Base-by-base conservation (phyloP, 2,888 invertebrate species). In the Amphipoea lucens region DNA sequence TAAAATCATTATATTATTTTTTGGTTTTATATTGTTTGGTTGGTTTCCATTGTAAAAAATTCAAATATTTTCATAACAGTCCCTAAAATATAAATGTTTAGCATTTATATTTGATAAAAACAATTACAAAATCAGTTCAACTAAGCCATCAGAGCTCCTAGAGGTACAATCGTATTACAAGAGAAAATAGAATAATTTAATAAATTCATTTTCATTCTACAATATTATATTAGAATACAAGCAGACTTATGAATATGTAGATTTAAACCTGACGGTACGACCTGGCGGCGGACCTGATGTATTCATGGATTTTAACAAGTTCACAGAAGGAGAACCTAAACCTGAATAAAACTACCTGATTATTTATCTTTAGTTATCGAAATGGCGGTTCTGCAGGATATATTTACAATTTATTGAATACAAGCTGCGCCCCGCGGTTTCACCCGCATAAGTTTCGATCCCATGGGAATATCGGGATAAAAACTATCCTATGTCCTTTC, bases 161-260 rank as follows among this genome's bases (percentile, higher is more conserved):
- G 6, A 20, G 36, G 29, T 60, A 51, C 73, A 67, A 67, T 74
- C 17, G 48, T 69, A 62, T 72, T 63, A 68, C 36, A 42, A 76
- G 23, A 68, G 54, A 72, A 79, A 57, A 83, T 83, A n/a, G 3
- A 77, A 76, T 74, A 40, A 85, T 71, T 83, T 65, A 14, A 74
- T 72, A 40, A 71, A 83, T 74, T 79, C 9, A 57, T 74, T 71
- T 73, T 69, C 40, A 62, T 70, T 84, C 57, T 63, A 42, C 62
- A 66, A 45, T 7, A 14, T 29, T 9, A 66, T 72, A 48, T 65
- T 67, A 76, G 36, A 74, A 78, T 62, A 69, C 45, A 78, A n/a
- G 7, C 76, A 68, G 83, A 40, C 42, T 83, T 51, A 84, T 87
- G 65, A 87, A 87, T 87, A 83, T 87, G 74, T 79, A 79, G 60